Conservation (phyloP, 2,888 invertebrate species). For the Andrena minutula region DNA sequence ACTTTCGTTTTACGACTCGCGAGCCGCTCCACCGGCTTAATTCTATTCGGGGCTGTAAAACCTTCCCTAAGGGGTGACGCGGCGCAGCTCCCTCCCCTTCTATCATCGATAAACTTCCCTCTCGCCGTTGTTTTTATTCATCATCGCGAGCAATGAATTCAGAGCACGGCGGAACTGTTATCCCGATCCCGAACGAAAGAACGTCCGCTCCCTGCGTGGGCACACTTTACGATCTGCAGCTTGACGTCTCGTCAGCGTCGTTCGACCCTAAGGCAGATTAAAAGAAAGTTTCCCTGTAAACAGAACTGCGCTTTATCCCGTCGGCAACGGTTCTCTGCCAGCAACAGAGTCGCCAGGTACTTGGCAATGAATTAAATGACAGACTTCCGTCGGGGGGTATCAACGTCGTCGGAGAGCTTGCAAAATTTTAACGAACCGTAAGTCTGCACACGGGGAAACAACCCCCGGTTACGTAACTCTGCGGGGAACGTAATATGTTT, state of each 20-base stretch:
- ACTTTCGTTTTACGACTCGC: conserved; percentile 55
- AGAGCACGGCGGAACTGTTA: neutral
- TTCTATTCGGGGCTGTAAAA: conserved; percentile 53
- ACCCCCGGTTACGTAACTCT: neutral
- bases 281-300: neutral
- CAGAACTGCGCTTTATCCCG: too few species aligned
- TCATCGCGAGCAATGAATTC: neutral
- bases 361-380: neutral
- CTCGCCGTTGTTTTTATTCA: conserved; percentile 8
- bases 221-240: neutral
- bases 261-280: neutral
- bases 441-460: neutral
- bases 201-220: neutral
- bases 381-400: neutral
- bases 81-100: neutral
- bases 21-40: conserved; percentile 41
- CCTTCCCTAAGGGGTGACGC: conserved; percentile 12
- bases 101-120: neutral
- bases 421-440: neutral
- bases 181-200: neutral
- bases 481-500: neutral
- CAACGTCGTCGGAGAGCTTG: neutral
- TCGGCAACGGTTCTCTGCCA: too few species aligned
- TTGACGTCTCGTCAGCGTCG: neutral
- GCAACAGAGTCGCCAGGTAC: too few species aligned